Conservation (phyloP, 2,888 invertebrate species). For the Trissoscelio sp. region DNA sequence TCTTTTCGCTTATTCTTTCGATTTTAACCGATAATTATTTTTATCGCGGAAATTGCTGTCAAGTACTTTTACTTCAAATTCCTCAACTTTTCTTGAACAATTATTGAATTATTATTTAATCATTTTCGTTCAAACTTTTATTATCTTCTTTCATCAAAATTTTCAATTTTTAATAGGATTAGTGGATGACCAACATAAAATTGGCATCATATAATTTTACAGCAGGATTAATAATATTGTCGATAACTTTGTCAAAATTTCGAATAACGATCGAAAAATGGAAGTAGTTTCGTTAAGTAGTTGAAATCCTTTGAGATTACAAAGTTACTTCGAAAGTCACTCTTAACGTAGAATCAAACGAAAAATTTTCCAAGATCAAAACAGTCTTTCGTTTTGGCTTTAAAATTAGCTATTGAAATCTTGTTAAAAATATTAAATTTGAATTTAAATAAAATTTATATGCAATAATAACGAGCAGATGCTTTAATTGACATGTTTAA, state of each 20-base stretch:
- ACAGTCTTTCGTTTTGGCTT: not conserved
- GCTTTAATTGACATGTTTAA: not conserved
- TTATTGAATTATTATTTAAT: too few relatives aligned
- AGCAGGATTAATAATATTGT: not conserved
- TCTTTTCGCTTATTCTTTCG: not conserved
- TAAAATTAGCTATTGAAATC: too few relatives aligned
- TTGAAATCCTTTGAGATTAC: constrained; percentile 10
- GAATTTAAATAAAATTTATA: not conserved
- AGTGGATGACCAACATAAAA: not conserved
- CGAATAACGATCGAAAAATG: constrained; percentile 8
- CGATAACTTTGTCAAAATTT: constrained; percentile 6
- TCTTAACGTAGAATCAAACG: not conserved
- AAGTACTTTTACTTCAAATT: too few relatives aligned
- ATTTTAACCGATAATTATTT: not conserved
- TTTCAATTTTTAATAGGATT: not conserved
- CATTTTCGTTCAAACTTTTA: too few relatives aligned
- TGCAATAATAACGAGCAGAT: not conserved
- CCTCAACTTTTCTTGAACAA: too few relatives aligned
- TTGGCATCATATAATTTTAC: not conserved
- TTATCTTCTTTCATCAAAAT: too few relatives aligned
- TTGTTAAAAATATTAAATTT: not conserved
- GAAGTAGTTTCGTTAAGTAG: constrained; percentile 15
- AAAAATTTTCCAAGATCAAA: constrained; percentile 1
- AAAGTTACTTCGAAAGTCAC: constrained; percentile 16
- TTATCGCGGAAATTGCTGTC: not conserved